Base-by-base conservation (phyloP, 2,113 vertebrate genomes). In the Crotophaga sulcirostris region DNA sequence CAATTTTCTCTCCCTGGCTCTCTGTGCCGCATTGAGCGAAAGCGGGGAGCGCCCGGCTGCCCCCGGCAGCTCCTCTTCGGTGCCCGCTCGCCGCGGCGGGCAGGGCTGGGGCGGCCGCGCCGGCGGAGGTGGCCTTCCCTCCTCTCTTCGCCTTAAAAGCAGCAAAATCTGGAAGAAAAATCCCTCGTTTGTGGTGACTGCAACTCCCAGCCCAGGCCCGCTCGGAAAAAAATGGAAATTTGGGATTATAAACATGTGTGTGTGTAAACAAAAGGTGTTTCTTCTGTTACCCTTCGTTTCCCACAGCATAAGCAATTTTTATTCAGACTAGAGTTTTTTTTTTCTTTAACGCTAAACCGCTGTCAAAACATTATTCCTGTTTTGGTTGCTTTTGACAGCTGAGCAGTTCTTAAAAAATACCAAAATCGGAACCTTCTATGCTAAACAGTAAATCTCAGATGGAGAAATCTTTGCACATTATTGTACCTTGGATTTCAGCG, bases 361-460 rank as follows among this genome's bases (percentile, higher is more conserved):
- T 98, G 98, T 98, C 98, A 98, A 98, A 98, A 98, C 98, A 98
- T 98, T 98, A 97, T 98, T 97, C 98, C 97, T 96, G 95, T 98
- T 98, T 98, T 97, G 97, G 96, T 97, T 97, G 96, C 97, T 98
- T 98, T 98, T 98, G 98, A 98, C 98, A 98, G 98, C 98, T 98
- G 98, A 98, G 97, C 96, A 96, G 97, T 98, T 98, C 97, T 98
- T 98, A 98, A 98, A 98, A 49, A 98, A 98, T 96, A 98, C 97
- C 97, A 98, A 98, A 98, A 97, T 98, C 98, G 94, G 98, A 98
- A 98, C 98, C 96, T 97, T 98, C 97, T 96, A 95, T 75, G 91
- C 97, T 98, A 98, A 98, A 98, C 97, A 98, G 97, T 97, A 97
- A 98, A 97, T 97, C 97, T 96, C 95, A 98, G 96, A 97, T 49